Percentiles rank a stretch among this genome's conserved stretches.
These are phyloP conservation scores for Uropetala carovei DNA, from an alignment of 2,888 invertebrate genomes.

Conservation along the genomic window DNA sequence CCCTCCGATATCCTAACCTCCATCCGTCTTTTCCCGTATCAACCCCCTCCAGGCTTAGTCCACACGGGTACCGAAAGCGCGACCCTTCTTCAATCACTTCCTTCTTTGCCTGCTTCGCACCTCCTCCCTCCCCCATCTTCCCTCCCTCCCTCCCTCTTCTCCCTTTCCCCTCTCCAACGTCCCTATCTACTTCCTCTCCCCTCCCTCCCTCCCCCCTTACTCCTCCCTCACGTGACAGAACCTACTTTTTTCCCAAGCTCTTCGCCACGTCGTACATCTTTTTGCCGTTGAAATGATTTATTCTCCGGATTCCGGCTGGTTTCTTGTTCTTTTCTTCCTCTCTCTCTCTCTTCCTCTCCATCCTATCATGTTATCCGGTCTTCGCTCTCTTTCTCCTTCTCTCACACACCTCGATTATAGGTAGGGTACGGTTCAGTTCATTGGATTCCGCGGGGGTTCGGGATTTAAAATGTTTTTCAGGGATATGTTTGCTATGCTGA, in stretches of 20 bases:
- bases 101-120: constrained; percentile 15
- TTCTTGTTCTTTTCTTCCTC: constrained; percentile 20
- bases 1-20: constrained; percentile 47
- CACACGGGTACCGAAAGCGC: constrained; percentile 34
- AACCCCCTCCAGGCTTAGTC: constrained; percentile 39
- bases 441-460: neutral
- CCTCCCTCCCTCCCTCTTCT: neutral
- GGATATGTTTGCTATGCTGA: too few species aligned
- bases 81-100: constrained; percentile 54
- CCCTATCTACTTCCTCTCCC: neutral
- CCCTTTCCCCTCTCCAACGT: neutral
- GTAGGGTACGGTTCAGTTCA: neutral
- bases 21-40: constrained; percentile 62
- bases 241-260: neutral
- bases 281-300: constrained; percentile 53
- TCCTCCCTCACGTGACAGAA: neutral
- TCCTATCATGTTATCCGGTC: neutral
- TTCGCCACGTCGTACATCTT: constrained; percentile 28
- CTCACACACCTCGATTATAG: neutral
- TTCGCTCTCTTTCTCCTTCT: neutral
- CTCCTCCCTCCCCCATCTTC: neutral
- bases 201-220: neutral
- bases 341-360: neutral
- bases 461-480: neutral
- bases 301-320: neutral